A percentile compares a stretch with the other conserved stretches of the same genome.
Conservation (phyloP, 2,888 invertebrate species). For the Nesidiocoris tenuis region DNA sequence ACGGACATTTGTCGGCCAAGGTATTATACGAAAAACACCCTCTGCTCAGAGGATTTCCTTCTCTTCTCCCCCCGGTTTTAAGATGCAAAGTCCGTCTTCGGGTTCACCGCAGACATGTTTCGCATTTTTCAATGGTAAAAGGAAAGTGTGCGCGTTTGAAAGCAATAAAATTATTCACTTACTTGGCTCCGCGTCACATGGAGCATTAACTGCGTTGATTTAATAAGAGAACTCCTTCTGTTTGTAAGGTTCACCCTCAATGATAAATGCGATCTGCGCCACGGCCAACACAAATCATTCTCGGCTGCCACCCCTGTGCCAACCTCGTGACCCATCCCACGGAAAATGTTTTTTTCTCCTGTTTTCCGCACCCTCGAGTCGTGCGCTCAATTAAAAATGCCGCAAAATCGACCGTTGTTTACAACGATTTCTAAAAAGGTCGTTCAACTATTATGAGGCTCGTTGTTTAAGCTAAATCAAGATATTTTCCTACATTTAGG, state of each 20-base stretch:
- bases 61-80: constrained; percentile 9
- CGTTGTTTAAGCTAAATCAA: too few relatives aligned
- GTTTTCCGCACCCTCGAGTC: neutral
- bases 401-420: neutral
- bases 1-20: too few relatives aligned
- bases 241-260: constrained; percentile 4
- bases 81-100: constrained; percentile 41
- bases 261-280: constrained; percentile 37
- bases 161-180: constrained; percentile 48
- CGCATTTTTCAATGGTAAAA: constrained; percentile 1
- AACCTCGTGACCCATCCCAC: neutral
- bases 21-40: too few relatives aligned
- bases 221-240: constrained; percentile 42
- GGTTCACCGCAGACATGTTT: constrained; percentile 1
- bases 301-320: neutral
- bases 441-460: too few relatives aligned
- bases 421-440: too few relatives aligned
- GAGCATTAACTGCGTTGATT: constrained; percentile 46
- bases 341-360: neutral
- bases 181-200: constrained; percentile 46
- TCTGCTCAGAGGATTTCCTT: too few relatives aligned
- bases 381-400: neutral
- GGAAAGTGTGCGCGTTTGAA: constrained; percentile 4
- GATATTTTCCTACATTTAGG: too few relatives aligned
- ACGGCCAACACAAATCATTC: constrained; percentile 29